Evolutionary conservation across 2,888 invertebrate species (phyloP), one percentile per base, ranked within the genome.

Genomic region (Gastracanthus pulcherrimus): DNA sequence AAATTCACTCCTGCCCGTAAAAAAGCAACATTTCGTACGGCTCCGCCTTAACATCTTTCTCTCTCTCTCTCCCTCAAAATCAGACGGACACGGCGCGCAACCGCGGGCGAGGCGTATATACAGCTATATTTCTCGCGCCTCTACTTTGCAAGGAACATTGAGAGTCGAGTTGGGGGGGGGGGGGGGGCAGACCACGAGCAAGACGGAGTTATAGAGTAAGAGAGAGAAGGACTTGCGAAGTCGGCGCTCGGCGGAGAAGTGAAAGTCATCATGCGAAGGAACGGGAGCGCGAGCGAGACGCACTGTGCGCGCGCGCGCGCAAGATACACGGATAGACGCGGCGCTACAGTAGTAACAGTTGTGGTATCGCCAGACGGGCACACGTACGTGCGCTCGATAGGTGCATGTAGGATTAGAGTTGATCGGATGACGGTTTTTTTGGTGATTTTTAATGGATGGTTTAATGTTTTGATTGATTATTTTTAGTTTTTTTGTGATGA

Each of bases 201-300:
- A 23, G 19, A 51, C 23, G 0, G n/a, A 16, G 0, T 19, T 51
- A 51, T 23, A n/a, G 82, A 77, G 66, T 55, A 76, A 76, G 66
- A 80, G 83, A 60, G 38, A 62, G 38, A 69, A 23, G 51, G 48
- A 64, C 48, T 23, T 48, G 23, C 19, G 29, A 13, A 70, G 69
- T 11, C 13, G 13, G 19, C 51, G 36, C 41, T 58, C 29, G 11
- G 80, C 72, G n/a, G 66, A 80, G 76, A 86, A 86, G 86, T 87
- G 87, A 87, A 84, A 80, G 79, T 81, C 72, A 67, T 51, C 51
- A 78, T 81, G 71, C 66, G 76, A 60, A 76, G 45, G 51, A 82
- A 76, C 66, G 64, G 72, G 76, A 66, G 82, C 72, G 62, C 9
- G 80, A 75, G 75, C 45, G 60, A 75, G 69, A 64, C 70, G 64